Evolutionary conservation across 2,113 vertebrate genomes (phyloP).

Genomic region (Heterocephalus glaber): DNA sequence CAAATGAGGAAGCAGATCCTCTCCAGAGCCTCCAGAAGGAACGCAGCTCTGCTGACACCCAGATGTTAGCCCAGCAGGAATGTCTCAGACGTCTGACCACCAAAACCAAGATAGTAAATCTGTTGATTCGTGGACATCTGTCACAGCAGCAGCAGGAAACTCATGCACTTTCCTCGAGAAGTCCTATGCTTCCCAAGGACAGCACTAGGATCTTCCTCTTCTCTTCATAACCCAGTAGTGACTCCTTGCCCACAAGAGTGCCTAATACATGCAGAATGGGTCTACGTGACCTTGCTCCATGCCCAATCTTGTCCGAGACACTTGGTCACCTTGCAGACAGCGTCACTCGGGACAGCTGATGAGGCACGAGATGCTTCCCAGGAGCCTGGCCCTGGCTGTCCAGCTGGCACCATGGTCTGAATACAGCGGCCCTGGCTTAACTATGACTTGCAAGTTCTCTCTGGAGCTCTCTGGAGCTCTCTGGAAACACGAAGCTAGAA

Average conservation of each 20-base stretch:
- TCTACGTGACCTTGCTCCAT: background rate
- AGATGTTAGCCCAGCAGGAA: background rate
- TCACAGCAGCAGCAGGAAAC: background rate
- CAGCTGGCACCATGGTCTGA: background rate
- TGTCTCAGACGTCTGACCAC: background rate
- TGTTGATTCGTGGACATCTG: background rate
- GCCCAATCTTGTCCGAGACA: background rate
- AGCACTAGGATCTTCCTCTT: background rate
- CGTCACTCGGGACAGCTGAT: background rate
- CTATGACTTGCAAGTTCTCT: background rate
- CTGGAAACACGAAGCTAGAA: background rate
- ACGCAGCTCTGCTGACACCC: background rate
- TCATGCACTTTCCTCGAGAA: background rate
- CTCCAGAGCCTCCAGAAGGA: background rate
- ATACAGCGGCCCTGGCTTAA: background rate
- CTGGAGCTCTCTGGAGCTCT: background rate
- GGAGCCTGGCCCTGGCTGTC: background rate
- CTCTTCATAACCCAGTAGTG: background rate
- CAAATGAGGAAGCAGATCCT: background rate
- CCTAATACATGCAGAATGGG: background rate
- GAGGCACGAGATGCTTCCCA: background rate
- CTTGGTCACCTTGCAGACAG: background rate
- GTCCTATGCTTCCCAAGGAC: background rate
- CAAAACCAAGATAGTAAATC: background rate
- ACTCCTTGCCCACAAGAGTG: background rate